Conservation (phyloP, 2,797 vertebrate species). For the Onychomys leucogaster region DNA sequence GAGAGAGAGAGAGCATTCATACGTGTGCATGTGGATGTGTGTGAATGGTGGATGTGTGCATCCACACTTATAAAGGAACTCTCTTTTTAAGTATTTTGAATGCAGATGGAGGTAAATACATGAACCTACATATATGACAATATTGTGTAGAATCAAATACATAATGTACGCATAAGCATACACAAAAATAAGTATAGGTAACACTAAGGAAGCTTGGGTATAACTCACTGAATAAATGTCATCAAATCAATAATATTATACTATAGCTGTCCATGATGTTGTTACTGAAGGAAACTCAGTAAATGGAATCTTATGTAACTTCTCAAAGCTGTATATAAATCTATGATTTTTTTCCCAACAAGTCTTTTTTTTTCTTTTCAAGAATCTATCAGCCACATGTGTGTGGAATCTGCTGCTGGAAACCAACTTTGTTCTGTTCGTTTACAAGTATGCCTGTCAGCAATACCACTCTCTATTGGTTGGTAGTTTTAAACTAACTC, state of each 20-base stretch:
- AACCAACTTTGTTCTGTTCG: background rate
- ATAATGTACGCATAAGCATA: background rate
- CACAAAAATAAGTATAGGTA: background rate
- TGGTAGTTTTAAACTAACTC: background rate
- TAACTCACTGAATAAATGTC: background rate
- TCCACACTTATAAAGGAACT: background rate
- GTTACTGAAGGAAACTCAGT: background rate
- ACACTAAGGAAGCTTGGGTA: background rate
- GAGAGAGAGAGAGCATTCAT: background rate
- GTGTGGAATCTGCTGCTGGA: background rate
- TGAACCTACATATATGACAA: background rate
- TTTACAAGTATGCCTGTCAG: background rate
- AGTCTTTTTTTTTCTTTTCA: background rate
- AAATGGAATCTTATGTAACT: background rate
- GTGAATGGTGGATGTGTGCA: background rate
- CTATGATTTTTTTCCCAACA: background rate
- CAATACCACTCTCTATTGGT: background rate
- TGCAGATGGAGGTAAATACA: background rate
- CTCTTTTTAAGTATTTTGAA: background rate
- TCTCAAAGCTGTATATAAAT: background rate
- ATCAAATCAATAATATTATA: background rate
- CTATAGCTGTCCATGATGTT: background rate
- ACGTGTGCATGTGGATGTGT: background rate
- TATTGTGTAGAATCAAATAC: background rate
- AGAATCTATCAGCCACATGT: background rate